Conservation (phyloP, 2,888 invertebrate genomes). For the Anticlea derivata region DNA sequence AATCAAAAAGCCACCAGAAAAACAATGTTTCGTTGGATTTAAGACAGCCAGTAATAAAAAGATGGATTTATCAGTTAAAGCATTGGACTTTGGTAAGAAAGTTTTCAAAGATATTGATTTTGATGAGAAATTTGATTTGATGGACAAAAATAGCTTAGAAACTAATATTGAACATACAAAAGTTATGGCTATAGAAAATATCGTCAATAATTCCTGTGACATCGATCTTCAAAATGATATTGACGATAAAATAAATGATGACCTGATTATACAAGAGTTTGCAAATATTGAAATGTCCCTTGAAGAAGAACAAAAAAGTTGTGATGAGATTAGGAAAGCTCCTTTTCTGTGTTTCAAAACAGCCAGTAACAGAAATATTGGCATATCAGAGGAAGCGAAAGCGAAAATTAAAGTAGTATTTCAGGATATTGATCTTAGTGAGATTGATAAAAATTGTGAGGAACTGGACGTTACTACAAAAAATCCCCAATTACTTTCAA, state of each 20-base stretch:
- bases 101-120: constrained; percentile 47
- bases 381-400: constrained; percentile 42
- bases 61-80: constrained; percentile 51
- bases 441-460: constrained; percentile 4
- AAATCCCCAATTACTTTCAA: neutral
- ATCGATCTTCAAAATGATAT: neutral
- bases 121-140: constrained; percentile 17
- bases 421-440: constrained; percentile 36
- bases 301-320: constrained; percentile 29
- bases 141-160: neutral
- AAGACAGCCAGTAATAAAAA: constrained; percentile 57
- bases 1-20: constrained; percentile 10
- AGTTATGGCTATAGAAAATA: neutral
- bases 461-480: neutral
- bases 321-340: neutral
- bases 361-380: constrained; percentile 54
- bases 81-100: constrained; percentile 42
- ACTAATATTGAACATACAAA: neutral
- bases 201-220: constrained; percentile 26
- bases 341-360: constrained; percentile 48
- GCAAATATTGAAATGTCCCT: constrained; percentile 50
- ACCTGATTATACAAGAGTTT: constrained; percentile 49
- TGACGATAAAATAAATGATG: constrained; percentile 20
- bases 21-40: constrained; percentile 50
- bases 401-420: constrained; percentile 44